Evolutionary conservation across 2,113 vertebrate species (phyloP).

Genomic region (Hippoglossus stenolepis): DNA sequence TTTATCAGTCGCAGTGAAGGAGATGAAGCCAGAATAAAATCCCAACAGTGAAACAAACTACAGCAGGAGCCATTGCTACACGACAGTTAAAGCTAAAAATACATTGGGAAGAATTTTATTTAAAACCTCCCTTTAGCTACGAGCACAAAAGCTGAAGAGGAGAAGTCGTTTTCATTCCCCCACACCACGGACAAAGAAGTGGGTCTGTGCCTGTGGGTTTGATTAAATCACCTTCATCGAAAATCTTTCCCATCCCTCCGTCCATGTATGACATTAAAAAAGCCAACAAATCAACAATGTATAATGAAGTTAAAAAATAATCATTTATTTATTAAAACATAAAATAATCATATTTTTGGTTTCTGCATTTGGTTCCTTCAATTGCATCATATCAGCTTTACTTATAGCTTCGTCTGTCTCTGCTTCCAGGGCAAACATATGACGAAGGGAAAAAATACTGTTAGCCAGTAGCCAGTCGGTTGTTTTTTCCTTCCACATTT

Average conservation of each 20-base stretch:
- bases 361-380: not conserved
- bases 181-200: not conserved
- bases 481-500: too few species aligned
- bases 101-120: not conserved
- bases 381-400: too few species aligned
- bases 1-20: slow-evolving; percentile 17
- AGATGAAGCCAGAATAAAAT: slow-evolving; percentile 34
- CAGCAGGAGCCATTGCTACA: slow-evolving; percentile 1
- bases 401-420: too few species aligned
- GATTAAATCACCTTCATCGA: not conserved
- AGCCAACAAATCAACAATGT: not conserved
- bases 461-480: too few species aligned
- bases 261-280: not conserved
- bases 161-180: not conserved
- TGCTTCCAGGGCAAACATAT: too few species aligned
- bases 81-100: slow-evolving; percentile 20
- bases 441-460: too few species aligned
- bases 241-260: not conserved
- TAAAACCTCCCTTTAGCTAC: slow-evolving; percentile 1
- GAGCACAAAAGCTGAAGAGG: slow-evolving; percentile 1
- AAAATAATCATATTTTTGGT: not conserved
- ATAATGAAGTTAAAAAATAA: not conserved
- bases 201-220: not conserved
- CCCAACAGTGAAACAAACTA: slow-evolving; percentile 19
- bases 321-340: not conserved